Evolutionary conservation across 1,140 invertebrate genomes (phyloP), one percentile per base, ranked within the genome.

Genomic region (Matsumurasca onukii): DNA sequence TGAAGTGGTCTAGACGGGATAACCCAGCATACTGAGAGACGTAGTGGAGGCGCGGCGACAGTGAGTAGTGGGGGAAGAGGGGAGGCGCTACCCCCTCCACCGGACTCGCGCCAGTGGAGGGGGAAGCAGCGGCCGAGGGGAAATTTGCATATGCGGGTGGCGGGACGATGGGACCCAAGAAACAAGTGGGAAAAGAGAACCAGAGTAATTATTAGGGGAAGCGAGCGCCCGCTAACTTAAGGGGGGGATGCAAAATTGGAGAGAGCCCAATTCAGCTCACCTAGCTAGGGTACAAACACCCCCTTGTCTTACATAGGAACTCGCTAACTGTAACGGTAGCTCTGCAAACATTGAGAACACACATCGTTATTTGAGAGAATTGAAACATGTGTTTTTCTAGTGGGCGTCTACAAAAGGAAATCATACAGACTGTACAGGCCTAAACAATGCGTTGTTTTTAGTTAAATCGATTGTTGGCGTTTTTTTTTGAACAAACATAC

Each of bases 101-200:
- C 55, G 30, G 30, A 3, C 5, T 5, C 22, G 5, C 24, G 15
- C 13, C 55, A 59, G 30, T 22, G 30, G 24, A 59, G 55, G 25
- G 24, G 24, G 55, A 27, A 22, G 55, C 55, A 17, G 49, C 20
- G 24, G 15, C 55, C 55, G 25, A 24, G 55, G 55, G 55, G 22
- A 27, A 59, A 59, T 59, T 59, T 59, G 55, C 55, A 59, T 59
- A 59, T 59, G 55, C 55, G 55, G 55, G 55, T 59, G 55, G 49
- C 49, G 49, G 55, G n/a, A n/a, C 25, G 25, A 39, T 17, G 34
- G 34, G 34, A 27, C 24, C 13, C 55, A 27, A n/a, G n/a, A n/a
- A 59, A 59, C 55, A 59, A 59, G 55, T 59, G 25, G 55, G 55
- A 59, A 51, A 22, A 52, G 55, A 59, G 55, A 59, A 59, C 49